Evolutionary conservation across 2,113 vertebrate species (phyloP), one percentile per base, ranked within the genome.

Genomic region (Paratilapia polleni): DNA sequence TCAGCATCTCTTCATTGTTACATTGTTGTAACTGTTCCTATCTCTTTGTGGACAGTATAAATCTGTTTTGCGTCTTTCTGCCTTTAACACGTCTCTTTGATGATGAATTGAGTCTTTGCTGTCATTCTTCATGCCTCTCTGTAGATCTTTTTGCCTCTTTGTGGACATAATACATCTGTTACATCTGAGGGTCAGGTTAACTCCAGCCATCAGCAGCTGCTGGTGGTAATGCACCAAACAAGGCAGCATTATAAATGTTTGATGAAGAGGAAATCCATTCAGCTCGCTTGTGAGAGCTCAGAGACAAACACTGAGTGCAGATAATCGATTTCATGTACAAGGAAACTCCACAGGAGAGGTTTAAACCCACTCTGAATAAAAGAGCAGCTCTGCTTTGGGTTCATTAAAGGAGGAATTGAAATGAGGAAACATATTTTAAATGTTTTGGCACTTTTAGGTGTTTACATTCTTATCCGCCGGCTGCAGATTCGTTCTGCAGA

Each of bases 201-300:
- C 15, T 15, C 43, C 13, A 47, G 43, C 13, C 13, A 14, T 47
- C 43, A 47, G 8, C 34, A 59, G 56, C 56, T 43, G 74, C 57
- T 57, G 47, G 43, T 38, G 61, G n/a, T 14, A 24, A 54, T 52
- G n/a, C 77, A 34, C 13, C 79, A 59, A n/a, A 47, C n/a, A 8
- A 58, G 28, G 20, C 31, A 54, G n/a, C 31, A 24, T 4, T 19
- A 74, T 82, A 34, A 82, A 82, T 82, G 58, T 62, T 82, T 82
- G 57, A 82, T 75, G 66, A 82, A 43, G 68, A 61, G 43, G 43
- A 61, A 62, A 82, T 62, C 7, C 26, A 36, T 11, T 70, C 41
- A 12, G 41, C 64, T 66, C n/a, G 13, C 62, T 34, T 22, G 62
- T 6, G 34, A 64, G 20, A 22, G 2, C 80, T 62, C n/a, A 75